Evolutionary conservation across 2,888 invertebrate genomes (phyloP).

Genomic region (Molorchus minor): DNA sequence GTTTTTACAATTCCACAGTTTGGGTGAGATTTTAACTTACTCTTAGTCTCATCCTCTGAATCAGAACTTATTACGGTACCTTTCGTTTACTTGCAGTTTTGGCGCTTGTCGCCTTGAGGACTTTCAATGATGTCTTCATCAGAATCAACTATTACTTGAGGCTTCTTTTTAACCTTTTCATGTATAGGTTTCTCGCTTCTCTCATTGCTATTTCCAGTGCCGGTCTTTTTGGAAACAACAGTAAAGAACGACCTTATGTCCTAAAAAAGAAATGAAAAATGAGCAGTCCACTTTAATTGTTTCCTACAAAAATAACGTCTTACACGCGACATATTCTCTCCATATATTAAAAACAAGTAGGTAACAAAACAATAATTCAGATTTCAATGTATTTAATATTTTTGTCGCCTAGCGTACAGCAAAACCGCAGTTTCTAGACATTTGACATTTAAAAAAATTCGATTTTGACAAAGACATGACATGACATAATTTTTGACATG

Average conservation of each 20-base stretch:
- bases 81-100: constrained; percentile 44
- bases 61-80: constrained; percentile 46
- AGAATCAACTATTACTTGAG: constrained; percentile 61
- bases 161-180: constrained; percentile 55
- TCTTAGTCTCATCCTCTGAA: constrained; percentile 44
- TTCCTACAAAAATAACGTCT: neutral
- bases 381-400: no score
- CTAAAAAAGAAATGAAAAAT: constrained; percentile 61
- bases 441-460: no score
- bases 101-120: constrained; percentile 61
- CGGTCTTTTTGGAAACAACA: constrained; percentile 53
- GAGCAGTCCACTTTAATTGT: neutral
- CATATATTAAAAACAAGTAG: no score
- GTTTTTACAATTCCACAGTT: constrained; percentile 58
- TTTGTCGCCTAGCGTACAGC: no score
- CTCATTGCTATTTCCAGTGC: constrained; percentile 30
- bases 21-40: constrained; percentile 41
- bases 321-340: constrained; percentile 33
- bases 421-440: no score
- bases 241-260: constrained; percentile 73
- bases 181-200: constrained; percentile 37
- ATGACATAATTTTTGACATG: no score
- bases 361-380: no score
- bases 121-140: constrained; percentile 69
- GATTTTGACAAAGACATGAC: no score